Percentiles rank a stretch among this genome's conserved stretches.
These are phyloP conservation scores for Meteorus sp. DNA, from an alignment of 1,140 invertebrate species.

Conservation along the genomic window DNA sequence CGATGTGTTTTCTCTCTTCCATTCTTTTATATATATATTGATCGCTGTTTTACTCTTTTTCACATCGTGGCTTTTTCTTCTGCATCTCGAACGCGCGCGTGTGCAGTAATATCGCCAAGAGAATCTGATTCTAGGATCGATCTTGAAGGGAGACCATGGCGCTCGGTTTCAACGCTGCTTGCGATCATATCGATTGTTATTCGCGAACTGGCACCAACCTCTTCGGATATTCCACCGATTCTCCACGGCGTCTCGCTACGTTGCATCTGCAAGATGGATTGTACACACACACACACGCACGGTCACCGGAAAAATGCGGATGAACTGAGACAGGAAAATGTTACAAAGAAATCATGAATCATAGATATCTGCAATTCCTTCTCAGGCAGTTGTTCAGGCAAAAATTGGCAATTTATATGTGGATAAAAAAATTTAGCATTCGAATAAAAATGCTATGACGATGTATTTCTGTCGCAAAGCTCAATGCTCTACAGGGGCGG, in stretches of 20 bases:
- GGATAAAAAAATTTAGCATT: no score
- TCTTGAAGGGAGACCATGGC: conserved; percentile 11
- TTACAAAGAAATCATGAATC: no score
- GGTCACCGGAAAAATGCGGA: not conserved
- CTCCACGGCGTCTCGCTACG: conserved; percentile 10
- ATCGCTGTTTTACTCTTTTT: conserved; percentile 29
- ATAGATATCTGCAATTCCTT: no score
- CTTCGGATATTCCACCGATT: conserved; percentile 28
- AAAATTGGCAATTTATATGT: no score
- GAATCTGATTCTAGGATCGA: conserved; percentile 35
- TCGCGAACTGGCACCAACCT: conserved; percentile 19
- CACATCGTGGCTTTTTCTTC: conserved; percentile 14
- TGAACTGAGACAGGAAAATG: no score
- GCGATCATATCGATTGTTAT: conserved; percentile 29
- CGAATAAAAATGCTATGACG: no score
- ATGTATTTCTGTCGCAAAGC: no score
- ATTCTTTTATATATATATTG: conserved; percentile 12
- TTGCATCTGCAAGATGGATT: not conserved
- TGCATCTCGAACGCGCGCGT: not conserved
- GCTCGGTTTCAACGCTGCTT: not conserved
- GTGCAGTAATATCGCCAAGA: conserved; percentile 27
- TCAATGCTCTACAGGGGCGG: no score
- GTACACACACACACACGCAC: not conserved
- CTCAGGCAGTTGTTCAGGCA: no score
- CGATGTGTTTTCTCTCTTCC: conserved; percentile 30